These are phyloP conservation scores for Theodoxus fluviatilis DNA, from an alignment of 2,888 invertebrate genomes.

Conservation along the genomic window DNA sequence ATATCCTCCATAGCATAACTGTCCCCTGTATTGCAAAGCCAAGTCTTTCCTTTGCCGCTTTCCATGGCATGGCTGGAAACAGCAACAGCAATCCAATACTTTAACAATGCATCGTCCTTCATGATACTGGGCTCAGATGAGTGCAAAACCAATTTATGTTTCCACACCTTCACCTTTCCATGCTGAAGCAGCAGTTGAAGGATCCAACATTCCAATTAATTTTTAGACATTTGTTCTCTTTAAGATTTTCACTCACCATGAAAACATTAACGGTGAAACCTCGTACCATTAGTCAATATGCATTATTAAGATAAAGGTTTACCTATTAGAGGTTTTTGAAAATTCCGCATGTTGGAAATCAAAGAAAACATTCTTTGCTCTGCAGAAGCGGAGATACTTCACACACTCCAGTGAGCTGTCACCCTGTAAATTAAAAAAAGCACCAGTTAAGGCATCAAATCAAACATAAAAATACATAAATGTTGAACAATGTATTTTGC, in stretches of 20 bases:
- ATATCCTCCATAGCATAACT: no score
- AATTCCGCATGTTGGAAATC: constrained; percentile 81
- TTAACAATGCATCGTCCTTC: no score
- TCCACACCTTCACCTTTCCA: no score
- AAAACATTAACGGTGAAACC: not conserved
- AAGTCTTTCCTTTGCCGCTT: no score
- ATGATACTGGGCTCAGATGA: no score
- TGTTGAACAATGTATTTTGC: not conserved
- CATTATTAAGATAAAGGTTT: constrained; percentile 17
- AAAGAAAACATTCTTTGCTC: constrained; percentile 86
- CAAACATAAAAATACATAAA: not conserved
- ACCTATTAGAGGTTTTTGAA: constrained; percentile 54
- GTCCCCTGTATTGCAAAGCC: no score
- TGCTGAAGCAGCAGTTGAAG: no score
- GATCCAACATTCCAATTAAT: no score
- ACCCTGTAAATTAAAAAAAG: constrained; percentile 36
- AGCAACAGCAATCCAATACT: no score
- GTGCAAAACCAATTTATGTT: no score
- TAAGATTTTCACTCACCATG: not conserved
- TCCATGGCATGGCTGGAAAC: no score
- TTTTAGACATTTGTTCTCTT: no score
- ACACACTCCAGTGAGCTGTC: constrained; percentile 78
- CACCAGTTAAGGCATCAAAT: not conserved
- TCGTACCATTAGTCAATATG: not conserved
- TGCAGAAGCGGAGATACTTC: constrained; percentile 87